These are phyloP conservation scores for Aphodius granarius DNA, from an alignment of 2,888 invertebrate genomes.

Conservation along the genomic window DNA sequence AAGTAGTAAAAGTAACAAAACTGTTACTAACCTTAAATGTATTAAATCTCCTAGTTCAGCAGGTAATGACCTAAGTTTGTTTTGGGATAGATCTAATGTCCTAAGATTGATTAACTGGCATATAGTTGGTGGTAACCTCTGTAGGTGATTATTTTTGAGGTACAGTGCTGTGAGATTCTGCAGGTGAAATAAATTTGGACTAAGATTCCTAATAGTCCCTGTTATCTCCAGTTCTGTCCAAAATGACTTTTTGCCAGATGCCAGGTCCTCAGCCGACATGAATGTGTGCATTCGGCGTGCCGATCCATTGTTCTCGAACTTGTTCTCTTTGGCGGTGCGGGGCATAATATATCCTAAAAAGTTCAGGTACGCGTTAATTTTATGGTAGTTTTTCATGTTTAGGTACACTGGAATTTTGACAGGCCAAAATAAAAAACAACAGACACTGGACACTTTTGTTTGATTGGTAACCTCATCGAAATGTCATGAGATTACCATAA, in stretches of 20 bases:
- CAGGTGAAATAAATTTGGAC: slow-evolving; percentile 89
- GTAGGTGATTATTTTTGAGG: slow-evolving; percentile 93
- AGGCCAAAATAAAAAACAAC: slow-evolving; percentile 26
- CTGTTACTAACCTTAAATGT: slow-evolving; percentile 76
- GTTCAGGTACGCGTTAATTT: slow-evolving; percentile 25
- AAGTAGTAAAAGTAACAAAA: too few relatives aligned
- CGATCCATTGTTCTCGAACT: slow-evolving; percentile 80
- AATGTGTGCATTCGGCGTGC: slow-evolving; percentile 79
- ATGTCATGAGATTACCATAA: slow-evolving; percentile 10
- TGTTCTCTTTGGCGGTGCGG: slow-evolving; percentile 74
- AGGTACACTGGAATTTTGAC: slow-evolving; percentile 34
- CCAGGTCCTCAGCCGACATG: slow-evolving; percentile 91
- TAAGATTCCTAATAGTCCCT: slow-evolving; percentile 95
- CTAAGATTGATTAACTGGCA: slow-evolving; percentile 80
- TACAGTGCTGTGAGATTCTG: slow-evolving; percentile 92
- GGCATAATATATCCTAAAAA: slow-evolving; percentile 55
- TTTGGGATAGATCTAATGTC: slow-evolving; percentile 89
- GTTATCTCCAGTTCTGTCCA: slow-evolving; percentile 78
- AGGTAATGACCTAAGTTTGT: slow-evolving; percentile 92
- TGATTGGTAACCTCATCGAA: not conserved
- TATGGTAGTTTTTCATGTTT: slow-evolving; percentile 23
- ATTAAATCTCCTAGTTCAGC: slow-evolving; percentile 96
- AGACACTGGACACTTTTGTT: slow-evolving; percentile 25
- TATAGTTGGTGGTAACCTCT: slow-evolving; percentile 90
- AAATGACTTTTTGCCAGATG: slow-evolving; percentile 87